Conservation (phyloP, 2,113 vertebrate genomes). For the Oreochromis niloticus region DNA sequence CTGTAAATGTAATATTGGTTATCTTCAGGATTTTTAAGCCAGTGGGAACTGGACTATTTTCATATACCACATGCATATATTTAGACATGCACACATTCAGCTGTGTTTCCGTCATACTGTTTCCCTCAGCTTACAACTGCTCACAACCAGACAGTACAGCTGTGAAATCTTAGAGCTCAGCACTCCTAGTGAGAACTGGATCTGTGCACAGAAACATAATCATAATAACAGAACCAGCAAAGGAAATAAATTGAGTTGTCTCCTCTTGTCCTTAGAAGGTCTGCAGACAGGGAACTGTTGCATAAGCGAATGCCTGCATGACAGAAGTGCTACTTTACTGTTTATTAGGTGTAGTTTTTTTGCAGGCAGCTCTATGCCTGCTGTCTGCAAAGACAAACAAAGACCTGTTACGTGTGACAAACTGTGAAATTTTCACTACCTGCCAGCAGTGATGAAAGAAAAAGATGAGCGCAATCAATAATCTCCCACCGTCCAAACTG, state of each 20-base stretch:
- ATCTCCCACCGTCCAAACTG: constrained; percentile 39
- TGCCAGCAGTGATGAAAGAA: not conserved
- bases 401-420: constrained; percentile 25
- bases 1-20: not conserved
- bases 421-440: not conserved
- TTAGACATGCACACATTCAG: not conserved
- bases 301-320: not conserved
- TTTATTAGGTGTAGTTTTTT: constrained; percentile 30
- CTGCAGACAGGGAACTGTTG: not conserved
- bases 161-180: not conserved
- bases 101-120: not conserved
- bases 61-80: not conserved
- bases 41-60: not conserved
- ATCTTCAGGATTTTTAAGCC: not conserved
- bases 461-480: not conserved
- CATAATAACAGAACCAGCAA: not conserved
- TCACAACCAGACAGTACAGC: not conserved
- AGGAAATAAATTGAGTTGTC: constrained; percentile 20
- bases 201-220: not conserved
- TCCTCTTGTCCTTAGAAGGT: constrained; percentile 58
- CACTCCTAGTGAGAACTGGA: not conserved
- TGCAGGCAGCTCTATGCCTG: constrained; percentile 2
- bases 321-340: not conserved
- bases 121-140: not conserved
- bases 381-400: constrained; percentile 40